phyloP scores from a whole-genome alignment of 2,888 invertebrate genomes.

The Leucozona laternaria region DNA sequence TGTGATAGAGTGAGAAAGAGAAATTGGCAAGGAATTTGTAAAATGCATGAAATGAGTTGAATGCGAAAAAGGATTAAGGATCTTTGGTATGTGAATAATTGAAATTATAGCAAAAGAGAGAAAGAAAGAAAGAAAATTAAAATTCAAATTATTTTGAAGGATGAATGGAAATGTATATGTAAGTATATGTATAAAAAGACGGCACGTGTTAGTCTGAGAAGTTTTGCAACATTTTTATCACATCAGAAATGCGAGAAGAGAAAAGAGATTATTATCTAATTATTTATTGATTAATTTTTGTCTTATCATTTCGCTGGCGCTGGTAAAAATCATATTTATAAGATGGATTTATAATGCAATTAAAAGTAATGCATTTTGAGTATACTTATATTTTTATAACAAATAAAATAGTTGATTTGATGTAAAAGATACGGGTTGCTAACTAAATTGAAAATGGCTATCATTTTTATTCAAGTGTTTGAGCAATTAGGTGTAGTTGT shows the following conservation, averaged over 20 bases:
- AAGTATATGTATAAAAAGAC: too few relatives aligned
- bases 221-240: neutral
- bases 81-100: neutral
- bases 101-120: neutral
- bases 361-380: too few relatives aligned
- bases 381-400: too few relatives aligned
- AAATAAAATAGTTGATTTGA: too few relatives aligned
- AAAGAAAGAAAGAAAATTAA: neutral
- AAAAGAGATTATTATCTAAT: neutral
- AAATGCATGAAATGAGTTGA: constrained; percentile 13
- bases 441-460: too few relatives aligned
- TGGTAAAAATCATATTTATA: too few relatives aligned
- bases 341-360: too few relatives aligned
- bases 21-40: constrained; percentile 8
- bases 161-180: neutral
- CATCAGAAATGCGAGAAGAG: neutral
- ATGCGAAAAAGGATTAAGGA: constrained; percentile 9
- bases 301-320: too few relatives aligned
- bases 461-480: too few relatives aligned
- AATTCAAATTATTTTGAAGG: neutral
- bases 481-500: too few relatives aligned
- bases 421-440: too few relatives aligned
- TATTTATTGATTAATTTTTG: neutral
- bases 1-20: neutral
- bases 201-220: neutral